phyloP scores from a whole-genome alignment of 2,113 vertebrate species.

The Catharus minimus region DNA sequence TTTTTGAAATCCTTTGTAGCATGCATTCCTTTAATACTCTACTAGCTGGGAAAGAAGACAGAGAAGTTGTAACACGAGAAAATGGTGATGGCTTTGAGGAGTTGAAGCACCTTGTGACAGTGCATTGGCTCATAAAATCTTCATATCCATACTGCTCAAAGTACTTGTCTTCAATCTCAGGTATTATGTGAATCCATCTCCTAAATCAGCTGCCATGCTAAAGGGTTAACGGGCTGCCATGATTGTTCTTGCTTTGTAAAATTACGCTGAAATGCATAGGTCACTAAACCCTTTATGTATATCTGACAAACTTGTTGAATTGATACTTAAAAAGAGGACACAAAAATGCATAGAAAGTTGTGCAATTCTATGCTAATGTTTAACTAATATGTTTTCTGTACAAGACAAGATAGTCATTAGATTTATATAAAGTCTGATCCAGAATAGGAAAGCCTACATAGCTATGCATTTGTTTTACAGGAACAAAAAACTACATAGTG shows the following conservation, averaged over 20 bases:
- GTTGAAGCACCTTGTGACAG: neutral
- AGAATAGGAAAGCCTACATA: neutral
- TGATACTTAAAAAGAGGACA: neutral
- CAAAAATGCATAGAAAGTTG: neutral
- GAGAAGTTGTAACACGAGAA: accelerated
- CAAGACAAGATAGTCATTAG: neutral
- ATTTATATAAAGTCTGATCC: neutral
- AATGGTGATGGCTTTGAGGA: neutral
- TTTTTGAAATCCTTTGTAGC: neutral
- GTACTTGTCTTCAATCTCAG: neutral
- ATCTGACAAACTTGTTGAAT: neutral
- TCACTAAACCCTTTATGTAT: neutral
- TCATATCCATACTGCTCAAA: neutral
- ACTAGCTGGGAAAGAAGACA: neutral
- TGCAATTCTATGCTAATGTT: neutral
- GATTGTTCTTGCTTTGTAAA: neutral
- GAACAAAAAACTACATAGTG: neutral
- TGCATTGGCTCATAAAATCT: neutral
- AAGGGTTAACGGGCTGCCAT: neutral
- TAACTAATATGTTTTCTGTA: neutral
- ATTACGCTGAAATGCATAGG: neutral
- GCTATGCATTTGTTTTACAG: neutral
- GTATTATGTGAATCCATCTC: neutral
- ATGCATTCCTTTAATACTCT: neutral
- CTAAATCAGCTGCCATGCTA: neutral